Percentiles rank a stretch among this genome's conserved stretches.
These are phyloP conservation scores for Serranochromis macrocephalus DNA, from an alignment of 2,113 vertebrate species.

Conservation along the genomic window DNA sequence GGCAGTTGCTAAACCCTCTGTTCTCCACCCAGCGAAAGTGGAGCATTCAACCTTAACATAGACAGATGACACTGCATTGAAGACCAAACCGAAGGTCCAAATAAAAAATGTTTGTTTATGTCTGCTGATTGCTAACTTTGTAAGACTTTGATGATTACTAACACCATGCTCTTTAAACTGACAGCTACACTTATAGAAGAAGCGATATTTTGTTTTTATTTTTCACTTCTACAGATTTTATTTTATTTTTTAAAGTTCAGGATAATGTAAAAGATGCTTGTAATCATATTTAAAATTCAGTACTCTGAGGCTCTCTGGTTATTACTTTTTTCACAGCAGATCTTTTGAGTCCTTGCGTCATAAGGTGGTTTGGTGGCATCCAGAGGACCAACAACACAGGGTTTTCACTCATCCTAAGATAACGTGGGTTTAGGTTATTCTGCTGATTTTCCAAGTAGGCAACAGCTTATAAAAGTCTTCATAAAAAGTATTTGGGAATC, in stretches of 20 bases:
- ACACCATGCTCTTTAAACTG: not conserved
- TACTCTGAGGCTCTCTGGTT: not conserved
- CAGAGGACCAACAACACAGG: not conserved
- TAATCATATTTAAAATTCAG: not conserved
- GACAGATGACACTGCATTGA: not conserved
- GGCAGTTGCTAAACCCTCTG: not conserved
- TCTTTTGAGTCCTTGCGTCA: not conserved
- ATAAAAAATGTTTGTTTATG: fast-evolving
- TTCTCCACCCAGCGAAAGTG: not conserved
- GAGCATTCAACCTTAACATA: not conserved
- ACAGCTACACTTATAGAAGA: not conserved
- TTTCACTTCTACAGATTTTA: not conserved
- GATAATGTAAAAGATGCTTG: not conserved
- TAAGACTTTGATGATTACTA: not conserved
- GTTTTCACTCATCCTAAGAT: not conserved
- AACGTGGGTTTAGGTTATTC: not conserved
- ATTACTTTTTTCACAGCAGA: not conserved
- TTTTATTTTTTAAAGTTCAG: not conserved
- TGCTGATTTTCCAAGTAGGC: not conserved
- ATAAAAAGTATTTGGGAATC: not conserved
- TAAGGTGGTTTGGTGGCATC: not conserved
- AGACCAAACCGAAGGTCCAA: not conserved
- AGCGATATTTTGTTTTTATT: not conserved
- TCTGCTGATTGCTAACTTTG: not conserved
- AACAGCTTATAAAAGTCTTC: not conserved